A percentile compares a stretch with the other conserved stretches of the same genome.
These are phyloP conservation scores for Drosophila mimica DNA, from an alignment of 2,888 invertebrate genomes.

Conservation along the genomic window DNA sequence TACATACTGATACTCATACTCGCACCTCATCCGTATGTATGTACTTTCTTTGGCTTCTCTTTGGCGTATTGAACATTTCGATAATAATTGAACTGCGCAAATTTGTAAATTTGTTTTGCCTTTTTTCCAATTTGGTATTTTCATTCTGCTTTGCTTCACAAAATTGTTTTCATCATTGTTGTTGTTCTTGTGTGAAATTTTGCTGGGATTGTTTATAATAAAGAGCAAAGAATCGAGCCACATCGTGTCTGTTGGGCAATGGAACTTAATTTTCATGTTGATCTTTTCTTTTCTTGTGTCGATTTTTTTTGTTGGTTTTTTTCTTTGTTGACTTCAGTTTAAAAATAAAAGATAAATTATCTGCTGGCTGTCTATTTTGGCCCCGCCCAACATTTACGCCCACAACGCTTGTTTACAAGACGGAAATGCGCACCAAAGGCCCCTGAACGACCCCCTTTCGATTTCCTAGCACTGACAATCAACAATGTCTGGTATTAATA, in stretches of 20 bases:
- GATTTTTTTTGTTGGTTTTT: conserved; percentile 26
- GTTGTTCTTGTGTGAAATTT: conserved; percentile 56
- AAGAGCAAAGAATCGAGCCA: conserved; percentile 58
- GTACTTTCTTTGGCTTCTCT: conserved; percentile 33
- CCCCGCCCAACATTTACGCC: conserved; percentile 38
- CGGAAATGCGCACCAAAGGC: conserved; percentile 46
- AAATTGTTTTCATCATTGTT: conserved; percentile 3
- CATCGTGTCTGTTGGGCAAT: conserved; percentile 63
- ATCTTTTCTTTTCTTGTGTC: conserved; percentile 15
- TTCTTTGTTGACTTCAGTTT: conserved; percentile 60
- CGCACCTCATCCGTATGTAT: conserved; percentile 21
- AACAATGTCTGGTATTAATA: conserved; percentile 33
- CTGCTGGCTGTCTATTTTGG: conserved; percentile 51
- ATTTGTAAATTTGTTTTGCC: conserved; percentile 55
- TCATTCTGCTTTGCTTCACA: conserved; percentile 45
- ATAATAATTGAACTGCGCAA: conserved; percentile 77
- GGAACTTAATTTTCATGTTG: conserved; percentile 61
- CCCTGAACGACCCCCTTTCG: conserved; percentile 42
- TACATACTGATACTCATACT: background rate
- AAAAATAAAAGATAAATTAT: conserved; percentile 81
- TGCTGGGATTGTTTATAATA: conserved; percentile 70
- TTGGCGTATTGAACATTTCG: conserved; percentile 35
- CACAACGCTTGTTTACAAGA: conserved; percentile 55
- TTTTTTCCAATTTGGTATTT: conserved; percentile 32
- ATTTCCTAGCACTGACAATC: conserved; percentile 48